Evolutionary conservation across 2,113 vertebrate genomes (phyloP), one percentile per base, ranked within the genome.

Genomic region (Phoenicopterus ruber): DNA sequence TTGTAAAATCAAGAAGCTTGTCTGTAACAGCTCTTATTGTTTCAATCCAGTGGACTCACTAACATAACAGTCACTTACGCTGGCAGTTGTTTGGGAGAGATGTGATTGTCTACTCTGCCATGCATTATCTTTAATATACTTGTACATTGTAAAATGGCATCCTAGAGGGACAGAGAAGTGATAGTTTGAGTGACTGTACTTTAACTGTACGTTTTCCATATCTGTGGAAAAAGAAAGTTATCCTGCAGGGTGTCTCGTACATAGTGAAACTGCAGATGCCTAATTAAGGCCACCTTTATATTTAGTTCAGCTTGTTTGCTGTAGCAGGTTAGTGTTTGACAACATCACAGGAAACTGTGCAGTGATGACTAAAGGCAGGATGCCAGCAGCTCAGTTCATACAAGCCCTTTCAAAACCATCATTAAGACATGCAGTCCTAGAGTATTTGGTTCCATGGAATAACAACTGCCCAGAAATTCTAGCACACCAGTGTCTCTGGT

Each of bases 101-200:
- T 70, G 91, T 20, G 44, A 77, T 95, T 89, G 74, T 10, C 61
- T 65, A 71, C 83, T 78, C 85, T 96, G 74, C 76, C 54, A 6
- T 13, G 38, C 24, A 18, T 15, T 83, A 87, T 19, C 90, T 61
- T 94, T 97, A 97, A 97, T 96, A 87, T 54, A 63, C 52, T 94
- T 88, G 42, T 66, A 79, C 81, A 38, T 58, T 58, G 95, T 93
- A 97, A 96, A 97, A 97, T 96, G 94, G 82, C 90, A 96, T 96
- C 94, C 88, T 91, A 25, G 77, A 88, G 93, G 73, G 94, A 82
- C 49, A 20, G 57, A 18, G 61, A 47, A n/a, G 81, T 32, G 57
- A 10, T 61, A 17, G 79, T 63, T 61, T 6, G 11, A 66, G 52
- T 19, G 81, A 20, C 50, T 77, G 28, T 52, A 46, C 38, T 24